Evolutionary conservation across 2,888 invertebrate species (phyloP).

Genomic region (Toxonevra muliebris): DNA sequence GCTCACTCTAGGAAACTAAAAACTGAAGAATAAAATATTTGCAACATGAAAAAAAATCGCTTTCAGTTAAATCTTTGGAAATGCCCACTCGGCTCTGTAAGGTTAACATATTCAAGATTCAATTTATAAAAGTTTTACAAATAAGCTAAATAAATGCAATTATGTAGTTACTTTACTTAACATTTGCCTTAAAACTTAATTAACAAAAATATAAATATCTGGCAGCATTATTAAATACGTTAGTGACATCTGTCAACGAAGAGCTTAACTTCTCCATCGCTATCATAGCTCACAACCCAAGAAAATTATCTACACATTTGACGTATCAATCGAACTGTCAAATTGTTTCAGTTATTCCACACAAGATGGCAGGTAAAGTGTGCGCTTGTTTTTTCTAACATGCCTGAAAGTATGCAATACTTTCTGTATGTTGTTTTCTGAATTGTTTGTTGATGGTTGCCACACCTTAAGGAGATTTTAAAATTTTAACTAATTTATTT

Average conservation of each 20-base stretch:
- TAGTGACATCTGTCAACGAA: conserved; percentile 46
- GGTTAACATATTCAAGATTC: too few relatives aligned
- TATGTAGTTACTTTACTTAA: too few relatives aligned
- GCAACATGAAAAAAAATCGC: background rate
- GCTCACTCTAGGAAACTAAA: too few relatives aligned
- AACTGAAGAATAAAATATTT: background rate
- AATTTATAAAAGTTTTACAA: too few relatives aligned
- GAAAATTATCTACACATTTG: background rate
- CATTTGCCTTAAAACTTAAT: too few relatives aligned
- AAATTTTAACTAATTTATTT: background rate
- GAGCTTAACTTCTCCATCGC: background rate
- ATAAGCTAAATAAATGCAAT: too few relatives aligned
- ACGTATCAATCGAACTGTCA: background rate
- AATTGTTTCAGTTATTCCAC: conserved; percentile 2
- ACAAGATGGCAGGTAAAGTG: conserved; percentile 32
- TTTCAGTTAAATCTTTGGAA: too few relatives aligned
- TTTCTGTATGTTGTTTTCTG: too few relatives aligned
- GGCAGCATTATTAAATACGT: conserved; percentile 22
- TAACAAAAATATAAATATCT: background rate
- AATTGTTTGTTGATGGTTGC: too few relatives aligned
- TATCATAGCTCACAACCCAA: conserved; percentile 10
- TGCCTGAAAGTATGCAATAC: conserved; percentile 39
- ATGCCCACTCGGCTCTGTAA: too few relatives aligned
- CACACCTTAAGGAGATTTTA: too few relatives aligned
- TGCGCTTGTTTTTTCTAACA: background rate